Percentiles rank a stretch among this genome's conserved stretches.
phyloP scores from a whole-genome alignment of 2,888 invertebrate species.

The Lissonota sp. region DNA sequence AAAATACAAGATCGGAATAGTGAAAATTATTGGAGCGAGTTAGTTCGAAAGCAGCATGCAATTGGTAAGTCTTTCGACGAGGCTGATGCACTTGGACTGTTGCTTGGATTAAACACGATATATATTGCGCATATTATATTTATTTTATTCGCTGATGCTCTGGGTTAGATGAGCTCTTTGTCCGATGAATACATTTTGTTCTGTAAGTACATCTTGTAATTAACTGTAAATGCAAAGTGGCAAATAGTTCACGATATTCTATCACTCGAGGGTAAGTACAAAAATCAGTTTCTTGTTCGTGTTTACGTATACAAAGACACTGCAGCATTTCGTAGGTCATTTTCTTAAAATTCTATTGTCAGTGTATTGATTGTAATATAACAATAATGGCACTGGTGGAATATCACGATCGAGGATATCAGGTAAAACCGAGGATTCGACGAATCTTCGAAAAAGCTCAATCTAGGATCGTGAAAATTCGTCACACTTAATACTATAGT shows the following conservation, averaged over 20 bases:
- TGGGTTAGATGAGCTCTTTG: not conserved
- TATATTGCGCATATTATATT: slow-evolving; percentile 18
- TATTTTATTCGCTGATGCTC: slow-evolving; percentile 12
- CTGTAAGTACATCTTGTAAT: too few relatives aligned
- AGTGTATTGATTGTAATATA: slow-evolving; percentile 21
- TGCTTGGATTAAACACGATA: too few relatives aligned
- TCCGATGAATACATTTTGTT: too few relatives aligned
- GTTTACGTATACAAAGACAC: slow-evolving; percentile 52
- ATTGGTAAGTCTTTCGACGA: not conserved
- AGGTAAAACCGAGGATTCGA: not conserved
- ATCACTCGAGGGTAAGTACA: too few relatives aligned
- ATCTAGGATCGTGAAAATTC: slow-evolving; percentile 12
- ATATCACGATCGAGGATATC: slow-evolving; percentile 24
- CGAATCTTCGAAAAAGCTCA: not conserved
- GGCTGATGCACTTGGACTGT: not conserved
- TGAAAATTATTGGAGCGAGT: slow-evolving; percentile 3
- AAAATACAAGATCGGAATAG: too few relatives aligned
- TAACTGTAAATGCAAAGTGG: too few relatives aligned
- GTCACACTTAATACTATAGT: not conserved
- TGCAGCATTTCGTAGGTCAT: slow-evolving; percentile 7
- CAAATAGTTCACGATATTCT: too few relatives aligned
- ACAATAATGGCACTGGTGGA: slow-evolving; percentile 60
- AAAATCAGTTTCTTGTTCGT: not conserved
- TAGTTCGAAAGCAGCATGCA: slow-evolving; percentile 54
- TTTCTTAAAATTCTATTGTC: not conserved